phyloP scores from a whole-genome alignment of 2,888 invertebrate species.

The Neoascia interrupta region DNA sequence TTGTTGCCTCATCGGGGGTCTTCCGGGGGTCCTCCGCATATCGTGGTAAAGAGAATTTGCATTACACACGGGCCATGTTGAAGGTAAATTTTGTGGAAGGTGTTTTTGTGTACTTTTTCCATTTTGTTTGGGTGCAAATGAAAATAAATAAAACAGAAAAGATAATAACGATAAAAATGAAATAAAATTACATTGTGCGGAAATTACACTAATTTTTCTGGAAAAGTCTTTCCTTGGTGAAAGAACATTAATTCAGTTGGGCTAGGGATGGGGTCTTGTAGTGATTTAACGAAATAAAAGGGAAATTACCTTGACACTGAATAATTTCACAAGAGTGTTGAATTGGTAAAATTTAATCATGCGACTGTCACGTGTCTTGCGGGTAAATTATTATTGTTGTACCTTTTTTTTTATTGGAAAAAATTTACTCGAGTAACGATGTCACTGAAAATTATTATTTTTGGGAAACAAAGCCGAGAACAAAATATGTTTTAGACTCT shows the following conservation, averaged over 20 bases:
- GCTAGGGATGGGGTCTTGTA: slow-evolving; percentile 1
- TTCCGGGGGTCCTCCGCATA: neutral
- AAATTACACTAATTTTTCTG: slow-evolving; percentile 51
- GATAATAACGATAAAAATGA: slow-evolving; percentile 20
- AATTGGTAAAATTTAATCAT: too few species aligned
- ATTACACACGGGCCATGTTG: slow-evolving; percentile 2
- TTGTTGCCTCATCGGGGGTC: neutral
- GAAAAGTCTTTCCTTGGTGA: too few species aligned
- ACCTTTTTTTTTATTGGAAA: too few species aligned
- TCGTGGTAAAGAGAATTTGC: slow-evolving; percentile 17
- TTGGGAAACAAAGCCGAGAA: too few species aligned
- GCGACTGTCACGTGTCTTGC: too few species aligned
- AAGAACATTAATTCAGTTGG: too few species aligned
- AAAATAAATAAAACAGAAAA: slow-evolving; percentile 30
- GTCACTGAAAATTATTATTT: too few species aligned
- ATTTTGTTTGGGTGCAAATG: neutral
- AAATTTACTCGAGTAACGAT: too few species aligned
- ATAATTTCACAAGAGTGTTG: too few species aligned
- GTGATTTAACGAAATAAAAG: slow-evolving; percentile 15
- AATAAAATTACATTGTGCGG: slow-evolving; percentile 48
- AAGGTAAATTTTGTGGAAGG: neutral
- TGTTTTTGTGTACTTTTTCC: neutral
- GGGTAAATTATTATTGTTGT: too few species aligned
- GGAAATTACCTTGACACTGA: neutral
- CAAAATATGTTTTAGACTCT: too few species aligned